These are phyloP conservation scores for Euplexia lucipara DNA, from an alignment of 2,888 invertebrate species.

Conservation along the genomic window DNA sequence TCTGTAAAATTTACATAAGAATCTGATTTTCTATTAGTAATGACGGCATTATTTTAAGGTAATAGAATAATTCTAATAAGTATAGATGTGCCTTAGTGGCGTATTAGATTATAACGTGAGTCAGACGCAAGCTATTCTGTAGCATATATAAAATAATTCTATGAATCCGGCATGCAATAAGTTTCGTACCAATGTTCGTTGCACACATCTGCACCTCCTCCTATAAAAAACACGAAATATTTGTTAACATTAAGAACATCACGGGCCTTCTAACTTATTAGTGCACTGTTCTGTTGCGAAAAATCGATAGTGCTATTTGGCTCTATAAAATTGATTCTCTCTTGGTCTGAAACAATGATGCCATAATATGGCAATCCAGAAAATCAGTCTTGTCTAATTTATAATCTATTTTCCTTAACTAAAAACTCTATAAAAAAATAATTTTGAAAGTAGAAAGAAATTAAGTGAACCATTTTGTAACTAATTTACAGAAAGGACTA, in stretches of 20 bases:
- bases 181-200: constrained; percentile 85
- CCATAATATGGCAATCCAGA: too few species aligned
- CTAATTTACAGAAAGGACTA: too few species aligned
- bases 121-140: constrained; percentile 82
- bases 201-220: constrained; percentile 87
- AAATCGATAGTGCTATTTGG: too few species aligned
- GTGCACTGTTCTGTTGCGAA: too few species aligned
- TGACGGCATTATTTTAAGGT: constrained; percentile 54
- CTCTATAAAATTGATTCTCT: too few species aligned
- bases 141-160: constrained; percentile 84
- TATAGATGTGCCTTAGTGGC: constrained; percentile 70
- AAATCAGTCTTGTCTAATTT: too few species aligned
- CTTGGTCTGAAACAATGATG: too few species aligned
- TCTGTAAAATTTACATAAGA: constrained; percentile 40
- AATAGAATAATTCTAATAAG: constrained; percentile 67
- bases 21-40: constrained; percentile 28
- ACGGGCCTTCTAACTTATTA: too few species aligned
- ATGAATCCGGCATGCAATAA: constrained; percentile 86
- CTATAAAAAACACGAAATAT: constrained; percentile 54
- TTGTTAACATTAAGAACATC: not conserved
- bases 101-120: constrained; percentile 71
- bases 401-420: too few species aligned
- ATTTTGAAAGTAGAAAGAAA: too few species aligned
- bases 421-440: too few species aligned
- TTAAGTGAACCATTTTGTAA: too few species aligned